Percentiles rank a stretch among this genome's conserved stretches.
These are phyloP conservation scores for Margaritifera margaritifera DNA, from an alignment of 2,888 invertebrate species.

Conservation along the genomic window DNA sequence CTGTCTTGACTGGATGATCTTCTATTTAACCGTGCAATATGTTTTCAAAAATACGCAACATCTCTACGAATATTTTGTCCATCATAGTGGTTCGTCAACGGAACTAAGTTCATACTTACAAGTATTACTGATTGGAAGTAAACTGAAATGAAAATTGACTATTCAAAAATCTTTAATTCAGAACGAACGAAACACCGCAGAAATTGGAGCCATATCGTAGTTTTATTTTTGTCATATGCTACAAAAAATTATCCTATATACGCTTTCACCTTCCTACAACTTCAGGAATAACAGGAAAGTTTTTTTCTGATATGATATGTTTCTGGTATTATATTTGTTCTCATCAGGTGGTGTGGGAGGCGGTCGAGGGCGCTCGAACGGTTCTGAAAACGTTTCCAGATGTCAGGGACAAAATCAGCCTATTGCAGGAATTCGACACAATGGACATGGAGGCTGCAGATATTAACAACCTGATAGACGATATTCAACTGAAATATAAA, in stretches of 20 bases:
- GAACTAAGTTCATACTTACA: no score
- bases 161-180: no score
- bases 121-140: no score
- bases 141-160: no score
- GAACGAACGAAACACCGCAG: neutral
- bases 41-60: no score
- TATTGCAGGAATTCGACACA: conserved; percentile 55
- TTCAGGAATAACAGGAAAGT: no score
- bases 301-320: no score
- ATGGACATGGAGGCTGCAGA: conserved; percentile 27
- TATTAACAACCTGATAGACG: conserved; percentile 34
- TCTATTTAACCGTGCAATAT: no score
- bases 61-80: no score
- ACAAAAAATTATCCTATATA: conserved; percentile 27
- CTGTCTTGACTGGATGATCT: no score
- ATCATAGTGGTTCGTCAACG: no score
- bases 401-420: conserved; percentile 49
- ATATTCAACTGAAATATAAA: conserved; percentile 49
- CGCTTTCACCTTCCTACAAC: conserved; percentile 25
- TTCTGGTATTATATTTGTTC: no score
- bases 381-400: conserved; percentile 45
- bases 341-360: conserved; percentile 49
- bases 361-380: conserved; percentile 42
- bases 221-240: conserved; percentile 1
- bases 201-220: neutral